Conservation (phyloP, 2,113 vertebrate genomes). For the Pterocles gutturalis region DNA sequence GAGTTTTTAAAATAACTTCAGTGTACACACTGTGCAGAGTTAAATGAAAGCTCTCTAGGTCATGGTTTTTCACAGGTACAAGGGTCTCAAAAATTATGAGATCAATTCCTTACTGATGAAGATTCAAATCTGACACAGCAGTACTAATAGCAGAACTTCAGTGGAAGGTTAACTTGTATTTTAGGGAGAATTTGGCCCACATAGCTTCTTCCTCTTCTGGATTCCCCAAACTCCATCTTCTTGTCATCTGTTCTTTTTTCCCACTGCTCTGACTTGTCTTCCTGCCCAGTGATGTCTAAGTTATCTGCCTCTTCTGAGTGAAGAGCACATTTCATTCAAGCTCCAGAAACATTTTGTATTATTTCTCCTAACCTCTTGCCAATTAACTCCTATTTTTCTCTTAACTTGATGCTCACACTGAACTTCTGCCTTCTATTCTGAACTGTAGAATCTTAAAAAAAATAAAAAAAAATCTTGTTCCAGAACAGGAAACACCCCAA, state of each 20-base stretch:
- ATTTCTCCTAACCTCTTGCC: not conserved
- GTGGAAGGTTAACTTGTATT: constrained; percentile 13
- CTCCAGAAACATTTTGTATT: not conserved
- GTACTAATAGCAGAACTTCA: not conserved
- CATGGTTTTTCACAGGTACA: not conserved
- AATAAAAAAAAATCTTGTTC: not conserved
- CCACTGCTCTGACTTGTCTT: constrained; percentile 49
- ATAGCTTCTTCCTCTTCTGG: constrained; percentile 16
- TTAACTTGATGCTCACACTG: not conserved
- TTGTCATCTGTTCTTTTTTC: constrained; percentile 35
- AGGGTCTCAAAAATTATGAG: not conserved
- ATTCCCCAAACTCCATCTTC: constrained; percentile 22
- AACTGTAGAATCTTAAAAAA: not conserved
- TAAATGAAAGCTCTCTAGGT: not conserved
- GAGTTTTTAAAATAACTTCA: constrained; percentile 37
- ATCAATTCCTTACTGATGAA: not conserved
- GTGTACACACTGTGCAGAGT: not conserved
- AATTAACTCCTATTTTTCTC: not conserved
- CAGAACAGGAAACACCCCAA: not conserved
- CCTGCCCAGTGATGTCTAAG: constrained; percentile 20
- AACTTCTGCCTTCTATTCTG: not conserved
- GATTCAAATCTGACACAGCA: not conserved
- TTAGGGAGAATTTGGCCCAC: constrained; percentile 32
- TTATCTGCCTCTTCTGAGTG: constrained; percentile 9
- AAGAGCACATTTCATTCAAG: not conserved